A percentile compares a stretch with the other conserved stretches of the same genome.
These are phyloP conservation scores for Cyprinella venusta DNA, from an alignment of 2,797 vertebrate genomes.

Conservation along the genomic window DNA sequence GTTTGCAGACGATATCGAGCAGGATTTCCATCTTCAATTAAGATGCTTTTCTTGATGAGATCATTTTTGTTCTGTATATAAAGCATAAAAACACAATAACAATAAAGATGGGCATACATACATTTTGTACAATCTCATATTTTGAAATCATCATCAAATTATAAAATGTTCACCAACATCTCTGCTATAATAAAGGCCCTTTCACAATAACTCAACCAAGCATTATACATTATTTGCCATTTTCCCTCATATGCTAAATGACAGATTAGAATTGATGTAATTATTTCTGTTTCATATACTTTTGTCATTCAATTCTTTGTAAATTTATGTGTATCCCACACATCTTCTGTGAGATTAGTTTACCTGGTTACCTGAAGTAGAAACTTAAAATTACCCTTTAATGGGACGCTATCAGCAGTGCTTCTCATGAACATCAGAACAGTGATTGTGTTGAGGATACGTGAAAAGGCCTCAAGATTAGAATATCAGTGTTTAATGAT, in stretches of 20 bases:
- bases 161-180: background rate
- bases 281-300: background rate
- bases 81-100: background rate
- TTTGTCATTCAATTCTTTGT: too few relatives aligned
- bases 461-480: too few relatives aligned
- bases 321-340: too few relatives aligned
- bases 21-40: too few relatives aligned
- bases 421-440: background rate
- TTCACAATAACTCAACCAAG: background rate
- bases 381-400: background rate
- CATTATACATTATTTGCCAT: background rate
- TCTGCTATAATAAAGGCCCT: background rate
- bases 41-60: background rate
- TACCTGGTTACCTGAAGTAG: too few relatives aligned
- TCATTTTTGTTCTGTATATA: background rate
- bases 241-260: background rate
- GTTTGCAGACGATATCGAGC: too few relatives aligned
- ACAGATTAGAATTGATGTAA: background rate
- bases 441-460: too few relatives aligned
- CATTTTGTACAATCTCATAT: accelerated
- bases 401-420: background rate
- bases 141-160: background rate
- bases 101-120: too few relatives aligned
- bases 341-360: too few relatives aligned
- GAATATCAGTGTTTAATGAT: too few relatives aligned